Base-by-base conservation (phyloP, 2,797 vertebrate species). In the Peromyscus aztecus region DNA sequence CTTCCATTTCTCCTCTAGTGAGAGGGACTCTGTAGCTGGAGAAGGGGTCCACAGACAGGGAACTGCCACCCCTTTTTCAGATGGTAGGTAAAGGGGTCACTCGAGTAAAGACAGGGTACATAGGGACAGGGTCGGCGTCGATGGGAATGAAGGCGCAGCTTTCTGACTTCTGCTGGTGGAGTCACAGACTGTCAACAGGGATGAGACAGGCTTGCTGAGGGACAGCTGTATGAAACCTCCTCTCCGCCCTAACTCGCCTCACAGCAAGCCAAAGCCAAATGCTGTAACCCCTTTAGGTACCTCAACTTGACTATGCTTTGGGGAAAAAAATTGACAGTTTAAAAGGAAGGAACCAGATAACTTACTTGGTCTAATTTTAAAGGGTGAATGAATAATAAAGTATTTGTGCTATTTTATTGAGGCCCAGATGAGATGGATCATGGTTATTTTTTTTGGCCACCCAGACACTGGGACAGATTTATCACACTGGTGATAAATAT, bases 361-460 rank as follows among this genome's bases (percentile, higher is more conserved):
- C 3, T 65, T 96, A 52, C 52, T 14, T 52, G 61, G 73, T 65
- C 49, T 91, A 86, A 95, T 88, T 95, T 85, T 93, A 91, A 37
- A 76, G 89, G 84, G 59, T 24, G 17, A 77, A 67, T 82, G n/a
- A 87, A 90, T 89, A 93, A 86, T 95, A 83, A 86, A 34, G 0
- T 78, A 83, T 61, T 46, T 88, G 37, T 37, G 4, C n/a, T 65
- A 1, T 75, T 91, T 91, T 34, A 12, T 24, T 63, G 90, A 92
- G 91, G 40, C 6, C 81, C 73, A 1, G 0, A 75, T 55, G 19
- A 93, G 43, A 91, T 37, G 61, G 84, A 63, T 94, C 55, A 59
- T 65, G n/a, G 86, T 95, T 95, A 92, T 94, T 90, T 95, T 87
- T 52, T 77, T 92, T 95, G 71, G 86, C 31, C 86, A 67, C 61